Base-by-base conservation (phyloP, 2,113 vertebrate genomes). In the Limanda limanda region DNA sequence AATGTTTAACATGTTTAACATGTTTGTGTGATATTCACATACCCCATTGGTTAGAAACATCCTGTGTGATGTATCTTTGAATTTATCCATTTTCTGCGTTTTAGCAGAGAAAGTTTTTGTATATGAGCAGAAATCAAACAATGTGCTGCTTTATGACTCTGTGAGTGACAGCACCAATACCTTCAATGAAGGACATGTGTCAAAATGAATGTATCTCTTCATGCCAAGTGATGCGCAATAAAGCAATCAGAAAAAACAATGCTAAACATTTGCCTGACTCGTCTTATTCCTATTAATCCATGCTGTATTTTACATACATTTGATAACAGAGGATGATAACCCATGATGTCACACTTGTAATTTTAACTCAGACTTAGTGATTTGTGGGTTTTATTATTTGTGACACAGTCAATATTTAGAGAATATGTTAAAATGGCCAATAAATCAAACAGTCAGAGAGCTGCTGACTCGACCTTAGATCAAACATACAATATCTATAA, bases 141-240 rank as follows among this genome's bases (percentile, higher is more conserved):
- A 67, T 5, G 85, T 89, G 90, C 72, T 85, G 72, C 58, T 35
- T 85, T 71, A 45, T 84, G 35, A 57, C 83, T 91, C 86, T 85
- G 84, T 85, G 89, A 88, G 86, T 84, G 74, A 76, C 66, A 45
- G 84, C 89, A 73, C 73, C 2, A n/a, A 48, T 60, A 11, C 81
- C 90, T 92, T 92, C 88, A 66, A 2, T 76, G 89, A 89, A 91
- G 90, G 81, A 0, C 15, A 79, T 58, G 45, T 77, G 5, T 64
- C 31, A 63, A 37, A 21, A 45, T 92, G 92, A 90, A 91, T 91
- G 91, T 92, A 90, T 90, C 81, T 86, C 86, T 92, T 88, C 78
- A 88, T 86, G 75, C 88, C 92, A 93, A 92, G 89, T 90, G 87
- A 85, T 88, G 87, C 78, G 92, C 83, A 93, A 27, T 90, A 90